phyloP scores from a whole-genome alignment of 2,888 invertebrate genomes.

The Nemapogon koenigi region DNA sequence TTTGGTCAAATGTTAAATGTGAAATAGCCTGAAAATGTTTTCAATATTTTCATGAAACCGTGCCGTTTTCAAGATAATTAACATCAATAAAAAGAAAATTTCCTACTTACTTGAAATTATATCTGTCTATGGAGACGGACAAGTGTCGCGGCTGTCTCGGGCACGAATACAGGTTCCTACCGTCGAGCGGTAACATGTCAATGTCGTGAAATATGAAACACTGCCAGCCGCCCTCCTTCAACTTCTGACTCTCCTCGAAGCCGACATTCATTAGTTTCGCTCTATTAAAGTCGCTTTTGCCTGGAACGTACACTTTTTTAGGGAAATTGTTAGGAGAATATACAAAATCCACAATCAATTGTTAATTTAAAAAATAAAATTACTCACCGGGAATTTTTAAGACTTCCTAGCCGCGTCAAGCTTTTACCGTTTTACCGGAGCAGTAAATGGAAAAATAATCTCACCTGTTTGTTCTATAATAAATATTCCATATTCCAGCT shows the following conservation, averaged over 20 bases:
- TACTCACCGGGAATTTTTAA: slow-evolving; percentile 21
- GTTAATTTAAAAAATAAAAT: slow-evolving; percentile 46
- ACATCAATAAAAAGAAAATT: too few species aligned
- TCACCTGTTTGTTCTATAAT: slow-evolving; percentile 88
- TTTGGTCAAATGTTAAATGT: slow-evolving; percentile 6
- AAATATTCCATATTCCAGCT: slow-evolving; percentile 93
- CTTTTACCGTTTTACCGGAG: slow-evolving; percentile 3
- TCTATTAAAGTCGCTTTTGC: slow-evolving; percentile 81
- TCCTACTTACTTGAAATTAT: slow-evolving; percentile 77
- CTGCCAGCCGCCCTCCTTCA: slow-evolving; percentile 69
- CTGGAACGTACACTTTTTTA: too few species aligned
- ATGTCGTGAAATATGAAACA: slow-evolving; percentile 98
- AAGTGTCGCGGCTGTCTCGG: slow-evolving; percentile 91
- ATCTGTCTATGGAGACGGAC: slow-evolving; percentile 89
- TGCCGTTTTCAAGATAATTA: too few species aligned
- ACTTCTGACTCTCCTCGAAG: slow-evolving; percentile 84
- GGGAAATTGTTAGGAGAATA: too few species aligned
- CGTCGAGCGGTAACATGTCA: slow-evolving; percentile 91
- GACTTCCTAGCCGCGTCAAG: slow-evolving; percentile 9
- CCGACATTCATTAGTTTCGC: slow-evolving; percentile 98
- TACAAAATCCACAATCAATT: too few species aligned
- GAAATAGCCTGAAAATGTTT: slow-evolving; percentile 38
- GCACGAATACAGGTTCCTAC: slow-evolving; percentile 90
- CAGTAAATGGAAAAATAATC: slow-evolving; percentile 19
- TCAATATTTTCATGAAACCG: too few species aligned